These are phyloP conservation scores for Palythoa caribaeorum DNA, from an alignment of 92 coral and sea anemone species.

Conservation along the genomic window DNA sequence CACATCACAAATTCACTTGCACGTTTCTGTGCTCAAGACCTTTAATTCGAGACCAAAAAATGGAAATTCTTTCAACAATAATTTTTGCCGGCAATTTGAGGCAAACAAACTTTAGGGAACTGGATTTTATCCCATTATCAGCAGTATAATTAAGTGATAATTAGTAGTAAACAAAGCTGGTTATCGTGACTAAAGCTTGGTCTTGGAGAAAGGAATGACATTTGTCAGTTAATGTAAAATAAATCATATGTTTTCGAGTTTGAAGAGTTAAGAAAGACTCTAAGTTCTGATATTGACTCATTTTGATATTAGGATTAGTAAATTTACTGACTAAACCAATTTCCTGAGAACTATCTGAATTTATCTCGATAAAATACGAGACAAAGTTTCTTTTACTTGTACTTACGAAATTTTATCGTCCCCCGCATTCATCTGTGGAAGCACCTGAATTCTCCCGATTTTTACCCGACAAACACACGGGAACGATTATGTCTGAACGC, in stretches of 20 bases:
- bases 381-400: background rate
- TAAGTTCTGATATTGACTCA: background rate
- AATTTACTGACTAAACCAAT: slow-evolving; percentile 8
- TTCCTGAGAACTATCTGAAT: background rate
- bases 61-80: background rate
- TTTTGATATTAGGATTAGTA: background rate
- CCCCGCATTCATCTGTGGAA: slow-evolving; percentile 7
- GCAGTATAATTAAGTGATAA: background rate
- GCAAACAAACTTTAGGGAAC: background rate
- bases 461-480: slow-evolving; percentile 11
- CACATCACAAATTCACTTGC: background rate
- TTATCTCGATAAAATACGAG: background rate
- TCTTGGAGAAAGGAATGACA: slow-evolving; percentile 1
- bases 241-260: slow-evolving; percentile 6
- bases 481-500: slow-evolving; percentile 17
- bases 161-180: slow-evolving; percentile 20
- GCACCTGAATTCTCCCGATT: background rate
- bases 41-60: background rate
- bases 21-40: slow-evolving; percentile 4
- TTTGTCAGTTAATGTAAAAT: background rate
- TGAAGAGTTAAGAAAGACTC: background rate
- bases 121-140: background rate
- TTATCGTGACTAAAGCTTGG: slow-evolving; percentile 4
- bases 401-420: slow-evolving; percentile 39
- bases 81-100: slow-evolving; percentile 1